phyloP scores from a whole-genome alignment of 92 coral and sea anemone genomes.

The Palythoa grandis region DNA sequence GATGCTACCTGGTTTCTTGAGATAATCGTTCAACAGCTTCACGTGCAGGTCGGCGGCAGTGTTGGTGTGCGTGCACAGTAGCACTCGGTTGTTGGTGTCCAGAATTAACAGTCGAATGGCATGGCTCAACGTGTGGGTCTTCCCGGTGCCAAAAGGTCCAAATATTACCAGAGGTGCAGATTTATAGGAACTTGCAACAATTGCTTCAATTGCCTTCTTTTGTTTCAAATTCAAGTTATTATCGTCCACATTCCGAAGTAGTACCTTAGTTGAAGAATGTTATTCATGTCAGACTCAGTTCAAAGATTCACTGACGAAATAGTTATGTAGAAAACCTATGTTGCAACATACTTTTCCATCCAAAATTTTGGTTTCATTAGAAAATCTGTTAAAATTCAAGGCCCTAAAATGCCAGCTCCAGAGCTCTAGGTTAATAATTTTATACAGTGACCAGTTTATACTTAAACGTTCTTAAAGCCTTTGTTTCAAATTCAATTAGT shows the following conservation, averaged over 20 bases:
- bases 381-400: no score
- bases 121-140: slow-evolving; percentile 88
- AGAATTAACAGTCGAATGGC: slow-evolving; percentile 69
- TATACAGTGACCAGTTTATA: no score
- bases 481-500: no score
- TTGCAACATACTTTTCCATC: neutral
- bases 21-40: slow-evolving; percentile 62
- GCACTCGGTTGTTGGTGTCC: slow-evolving; percentile 73
- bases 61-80: slow-evolving; percentile 94
- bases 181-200: slow-evolving; percentile 44
- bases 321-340: neutral
- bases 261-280: neutral
- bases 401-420: no score
- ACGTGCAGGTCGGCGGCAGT: slow-evolving; percentile 93
- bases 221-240: slow-evolving; percentile 63
- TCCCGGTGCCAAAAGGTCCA: slow-evolving; percentile 99
- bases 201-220: slow-evolving; percentile 62
- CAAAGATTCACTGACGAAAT: neutral
- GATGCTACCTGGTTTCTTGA: slow-evolving; percentile 40
- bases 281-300: neutral
- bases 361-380: no score
- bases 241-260: slow-evolving; percentile 33
- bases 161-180: slow-evolving; percentile 88
- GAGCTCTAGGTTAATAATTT: no score
- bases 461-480: no score